A percentile compares a stretch with the other conserved stretches of the same genome.
Evolutionary conservation across 2,888 invertebrate species (phyloP).

Genomic region (Andricus curvator): DNA sequence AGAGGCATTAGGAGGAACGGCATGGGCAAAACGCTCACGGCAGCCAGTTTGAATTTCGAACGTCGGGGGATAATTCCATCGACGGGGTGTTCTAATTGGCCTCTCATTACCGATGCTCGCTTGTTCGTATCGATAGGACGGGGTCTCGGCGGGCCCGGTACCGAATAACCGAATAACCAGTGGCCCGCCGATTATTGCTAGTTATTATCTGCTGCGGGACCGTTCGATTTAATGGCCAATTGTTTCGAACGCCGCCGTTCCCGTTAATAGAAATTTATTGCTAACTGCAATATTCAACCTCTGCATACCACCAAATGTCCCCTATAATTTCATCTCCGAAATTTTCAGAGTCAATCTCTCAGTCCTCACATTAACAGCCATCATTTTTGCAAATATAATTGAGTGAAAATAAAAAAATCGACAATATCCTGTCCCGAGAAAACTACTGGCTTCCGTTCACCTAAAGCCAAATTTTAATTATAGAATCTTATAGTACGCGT

Average conservation of each 20-base stretch:
- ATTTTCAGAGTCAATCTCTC: neutral
- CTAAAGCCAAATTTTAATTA: too few species aligned
- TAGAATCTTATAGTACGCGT: too few species aligned
- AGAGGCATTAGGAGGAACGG: constrained; percentile 62
- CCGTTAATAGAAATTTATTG: constrained; percentile 76
- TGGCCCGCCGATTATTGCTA: constrained; percentile 72
- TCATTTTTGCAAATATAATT: too few species aligned
- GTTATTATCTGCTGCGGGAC: constrained; percentile 76
- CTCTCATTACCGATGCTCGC: constrained; percentile 78
- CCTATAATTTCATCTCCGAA: constrained; percentile 5
- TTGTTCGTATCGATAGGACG: constrained; percentile 66
- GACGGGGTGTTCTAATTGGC: constrained; percentile 77
- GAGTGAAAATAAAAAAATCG: too few species aligned
- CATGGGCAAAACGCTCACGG: constrained; percentile 63
- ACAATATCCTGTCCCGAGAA: too few species aligned
- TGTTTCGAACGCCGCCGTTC: constrained; percentile 72
- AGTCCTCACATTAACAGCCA: neutral
- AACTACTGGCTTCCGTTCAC: too few species aligned
- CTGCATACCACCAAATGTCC: neutral
- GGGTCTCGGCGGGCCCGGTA: constrained; percentile 54
- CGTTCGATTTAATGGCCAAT: constrained; percentile 76
- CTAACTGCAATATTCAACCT: constrained; percentile 35
- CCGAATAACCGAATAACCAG: constrained; percentile 61
- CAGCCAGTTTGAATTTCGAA: constrained; percentile 76
- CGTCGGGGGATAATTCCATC: constrained; percentile 75